Conservation (phyloP, 1,140 invertebrate species). For the Polypedilum vanderplanki region DNA sequence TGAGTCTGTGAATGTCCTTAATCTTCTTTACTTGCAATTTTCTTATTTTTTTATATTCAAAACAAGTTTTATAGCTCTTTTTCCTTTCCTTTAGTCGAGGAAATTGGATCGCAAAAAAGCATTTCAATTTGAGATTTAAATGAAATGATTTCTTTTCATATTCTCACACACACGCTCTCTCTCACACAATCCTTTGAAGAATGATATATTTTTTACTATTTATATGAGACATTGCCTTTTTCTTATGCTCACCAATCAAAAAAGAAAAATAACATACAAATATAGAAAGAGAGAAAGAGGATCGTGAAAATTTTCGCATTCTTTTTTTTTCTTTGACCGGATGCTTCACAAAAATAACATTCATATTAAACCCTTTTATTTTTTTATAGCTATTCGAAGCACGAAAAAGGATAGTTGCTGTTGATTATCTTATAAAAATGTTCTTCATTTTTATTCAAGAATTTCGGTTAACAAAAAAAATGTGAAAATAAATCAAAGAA, state of each 20-base stretch:
- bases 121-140: constrained; percentile 25
- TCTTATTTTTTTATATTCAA: constrained; percentile 21
- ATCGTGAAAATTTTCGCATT: not conserved
- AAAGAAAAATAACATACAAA: too few relatives aligned
- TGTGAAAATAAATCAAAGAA: not conserved
- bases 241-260: not conserved
- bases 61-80: constrained; percentile 25
- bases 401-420: not conserved
- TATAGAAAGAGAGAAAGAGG: not conserved
- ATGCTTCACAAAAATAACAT: not conserved
- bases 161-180: too few relatives aligned
- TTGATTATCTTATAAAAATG: not conserved
- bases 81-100: constrained; percentile 7
- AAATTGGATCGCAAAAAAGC: constrained; percentile 23
- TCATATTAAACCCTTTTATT: constrained; percentile 19
- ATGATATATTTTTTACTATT: constrained; percentile 3
- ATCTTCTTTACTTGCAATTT: not conserved
- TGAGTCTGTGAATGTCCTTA: not conserved
- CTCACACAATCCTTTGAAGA: constrained; percentile 1
- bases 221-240: not conserved
- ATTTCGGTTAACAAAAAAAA: not conserved
- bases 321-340: not conserved
- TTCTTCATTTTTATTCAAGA: not conserved
- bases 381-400: not conserved
- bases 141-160: constrained; percentile 10